Evolutionary conservation across 92 coral and sea anemone species (phyloP).

Genomic region (Porites lobata): DNA sequence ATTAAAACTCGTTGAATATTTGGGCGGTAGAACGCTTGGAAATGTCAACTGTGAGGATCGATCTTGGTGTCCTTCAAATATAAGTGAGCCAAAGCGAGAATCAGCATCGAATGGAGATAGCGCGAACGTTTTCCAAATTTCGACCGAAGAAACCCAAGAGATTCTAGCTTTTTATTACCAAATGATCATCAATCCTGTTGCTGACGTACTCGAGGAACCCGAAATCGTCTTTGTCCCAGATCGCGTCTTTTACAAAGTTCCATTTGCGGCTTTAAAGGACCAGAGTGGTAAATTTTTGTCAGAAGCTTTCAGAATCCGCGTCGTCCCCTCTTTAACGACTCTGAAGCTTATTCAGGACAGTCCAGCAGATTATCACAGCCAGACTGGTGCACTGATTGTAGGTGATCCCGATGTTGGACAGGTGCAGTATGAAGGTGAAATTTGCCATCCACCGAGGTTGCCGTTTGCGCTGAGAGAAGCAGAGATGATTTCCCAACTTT

Average conservation of each 20-base stretch:
- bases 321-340: slow-evolving; percentile 26
- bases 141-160: background rate
- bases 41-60: background rate
- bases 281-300: background rate
- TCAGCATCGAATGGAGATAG: background rate
- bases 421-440: background rate
- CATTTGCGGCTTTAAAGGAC: background rate
- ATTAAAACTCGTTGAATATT: background rate
- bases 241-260: background rate
- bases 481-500: background rate
- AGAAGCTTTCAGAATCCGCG: slow-evolving; percentile 3
- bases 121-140: background rate
- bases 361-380: slow-evolving; percentile 35
- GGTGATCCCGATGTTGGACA: background rate
- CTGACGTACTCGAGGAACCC: background rate
- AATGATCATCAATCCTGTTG: slow-evolving; percentile 14
- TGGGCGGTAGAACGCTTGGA: background rate
- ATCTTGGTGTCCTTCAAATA: background rate
- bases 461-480: background rate
- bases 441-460: background rate
- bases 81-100: background rate
- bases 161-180: background rate
- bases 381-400: slow-evolving; percentile 11
- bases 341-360: slow-evolving; percentile 26
- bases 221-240: background rate